phyloP scores from a whole-genome alignment of 1,140 invertebrate species.

The Cyclargus thomasi region DNA sequence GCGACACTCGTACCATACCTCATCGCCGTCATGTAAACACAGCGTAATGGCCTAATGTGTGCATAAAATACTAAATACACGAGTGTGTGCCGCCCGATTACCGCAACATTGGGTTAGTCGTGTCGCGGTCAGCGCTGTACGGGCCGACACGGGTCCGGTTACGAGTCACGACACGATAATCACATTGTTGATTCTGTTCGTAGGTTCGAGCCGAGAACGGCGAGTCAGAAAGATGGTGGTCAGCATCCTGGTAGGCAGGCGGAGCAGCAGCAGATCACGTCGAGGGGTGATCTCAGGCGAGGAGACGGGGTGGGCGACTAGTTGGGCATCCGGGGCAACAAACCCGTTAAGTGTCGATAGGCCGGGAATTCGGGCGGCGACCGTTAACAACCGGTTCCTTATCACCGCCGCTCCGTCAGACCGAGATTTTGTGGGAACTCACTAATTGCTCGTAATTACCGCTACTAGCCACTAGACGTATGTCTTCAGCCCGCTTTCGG shows the following conservation, averaged over 20 bases:
- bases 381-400: slow-evolving; percentile 8
- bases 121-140: neutral
- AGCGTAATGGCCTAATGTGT: neutral
- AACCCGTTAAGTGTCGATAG: neutral
- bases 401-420: neutral
- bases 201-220: too few species aligned
- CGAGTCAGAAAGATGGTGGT: too few species aligned
- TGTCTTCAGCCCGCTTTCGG: too few species aligned
- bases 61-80: neutral
- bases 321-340: slow-evolving; percentile 4
- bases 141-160: neutral
- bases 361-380: neutral
- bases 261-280: neutral
- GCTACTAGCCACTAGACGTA: neutral
- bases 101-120: neutral
- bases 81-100: neutral
- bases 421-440: neutral
- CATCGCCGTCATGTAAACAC: neutral
- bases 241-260: neutral
- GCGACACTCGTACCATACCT: neutral
- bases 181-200: too few species aligned
- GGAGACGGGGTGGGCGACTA: neutral
- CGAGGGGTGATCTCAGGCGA: neutral
- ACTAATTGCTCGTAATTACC: neutral
- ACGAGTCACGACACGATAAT: neutral